Conservation (phyloP, 2,113 vertebrate genomes). For the Otus sunia region DNA sequence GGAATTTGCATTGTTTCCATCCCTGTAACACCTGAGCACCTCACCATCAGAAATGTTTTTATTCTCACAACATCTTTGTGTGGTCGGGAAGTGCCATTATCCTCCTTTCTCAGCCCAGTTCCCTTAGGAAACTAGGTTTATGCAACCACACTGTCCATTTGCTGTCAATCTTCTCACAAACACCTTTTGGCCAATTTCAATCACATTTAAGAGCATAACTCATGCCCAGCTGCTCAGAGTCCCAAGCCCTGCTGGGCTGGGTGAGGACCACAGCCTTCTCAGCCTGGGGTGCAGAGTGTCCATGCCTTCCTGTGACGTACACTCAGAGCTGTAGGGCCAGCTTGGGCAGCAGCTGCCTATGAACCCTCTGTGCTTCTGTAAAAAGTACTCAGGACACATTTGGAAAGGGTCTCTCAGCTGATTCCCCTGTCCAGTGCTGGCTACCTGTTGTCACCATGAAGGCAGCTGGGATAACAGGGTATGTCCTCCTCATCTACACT, state of each 20-base stretch:
- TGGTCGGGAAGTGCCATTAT: not conserved
- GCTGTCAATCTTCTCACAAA: not conserved
- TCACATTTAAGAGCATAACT: not conserved
- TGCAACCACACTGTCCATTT: not conserved
- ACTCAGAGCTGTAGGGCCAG: not conserved
- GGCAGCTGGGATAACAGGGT: not conserved
- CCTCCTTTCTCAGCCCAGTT: not conserved
- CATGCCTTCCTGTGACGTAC: fast-evolving
- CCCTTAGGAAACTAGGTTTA: not conserved
- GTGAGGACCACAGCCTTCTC: not conserved
- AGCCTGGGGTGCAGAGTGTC: fast-evolving
- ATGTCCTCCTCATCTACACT: too few relatives aligned
- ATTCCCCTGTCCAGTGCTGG: not conserved
- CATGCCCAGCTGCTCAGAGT: fast-evolving
- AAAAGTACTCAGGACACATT: fast-evolving
- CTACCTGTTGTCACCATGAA: not conserved
- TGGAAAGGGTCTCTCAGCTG: not conserved
- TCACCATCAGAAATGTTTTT: not conserved
- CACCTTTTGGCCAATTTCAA: not conserved
- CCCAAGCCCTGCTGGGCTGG: not conserved
- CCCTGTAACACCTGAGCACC: not conserved
- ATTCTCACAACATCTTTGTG: not conserved
- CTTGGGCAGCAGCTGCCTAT: not conserved
- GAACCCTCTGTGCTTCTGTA: not conserved
- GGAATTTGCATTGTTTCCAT: not conserved